phyloP scores from a whole-genome alignment of 2,888 invertebrate genomes.

The Iphiclides podalirius region DNA sequence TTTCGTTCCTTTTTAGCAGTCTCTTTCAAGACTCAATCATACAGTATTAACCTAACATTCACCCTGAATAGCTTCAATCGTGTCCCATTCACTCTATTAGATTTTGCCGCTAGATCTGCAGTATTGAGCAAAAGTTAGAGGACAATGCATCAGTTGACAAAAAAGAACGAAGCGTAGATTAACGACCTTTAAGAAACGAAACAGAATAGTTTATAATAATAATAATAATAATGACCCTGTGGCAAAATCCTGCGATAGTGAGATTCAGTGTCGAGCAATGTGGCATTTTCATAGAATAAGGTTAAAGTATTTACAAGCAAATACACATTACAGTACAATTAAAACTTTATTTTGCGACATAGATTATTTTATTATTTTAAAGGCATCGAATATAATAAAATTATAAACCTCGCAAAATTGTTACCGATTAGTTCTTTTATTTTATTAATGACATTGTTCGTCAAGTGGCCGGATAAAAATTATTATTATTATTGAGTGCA shows the following conservation, averaged over 20 bases:
- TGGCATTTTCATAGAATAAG: constrained; percentile 46
- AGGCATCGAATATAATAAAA: constrained; percentile 14
- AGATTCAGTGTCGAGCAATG: constrained; percentile 47
- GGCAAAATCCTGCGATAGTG: constrained; percentile 45
- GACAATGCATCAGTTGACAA: too few species aligned
- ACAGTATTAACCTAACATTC: too few species aligned
- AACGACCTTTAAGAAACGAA: too few species aligned
- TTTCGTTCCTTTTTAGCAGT: too few species aligned
- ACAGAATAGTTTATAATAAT: too few species aligned
- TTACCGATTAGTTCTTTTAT: constrained; percentile 36
- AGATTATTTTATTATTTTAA: constrained; percentile 5
- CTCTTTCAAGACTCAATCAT: too few species aligned
- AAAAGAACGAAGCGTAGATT: too few species aligned
- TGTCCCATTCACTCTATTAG: too few species aligned
- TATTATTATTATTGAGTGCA: background rate
- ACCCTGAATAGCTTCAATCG: too few species aligned
- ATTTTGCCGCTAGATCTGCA: too few species aligned
- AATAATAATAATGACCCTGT: too few species aligned
- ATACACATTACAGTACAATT: constrained; percentile 23
- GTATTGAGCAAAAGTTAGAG: too few species aligned
- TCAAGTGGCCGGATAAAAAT: constrained; percentile 36
- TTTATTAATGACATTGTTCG: constrained; percentile 20
- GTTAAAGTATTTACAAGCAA: constrained; percentile 41
- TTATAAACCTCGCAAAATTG: constrained; percentile 36
- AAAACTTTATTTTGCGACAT: constrained; percentile 16